phyloP scores from a whole-genome alignment of 1,140 invertebrate species.

The Drosophila nasuta region DNA sequence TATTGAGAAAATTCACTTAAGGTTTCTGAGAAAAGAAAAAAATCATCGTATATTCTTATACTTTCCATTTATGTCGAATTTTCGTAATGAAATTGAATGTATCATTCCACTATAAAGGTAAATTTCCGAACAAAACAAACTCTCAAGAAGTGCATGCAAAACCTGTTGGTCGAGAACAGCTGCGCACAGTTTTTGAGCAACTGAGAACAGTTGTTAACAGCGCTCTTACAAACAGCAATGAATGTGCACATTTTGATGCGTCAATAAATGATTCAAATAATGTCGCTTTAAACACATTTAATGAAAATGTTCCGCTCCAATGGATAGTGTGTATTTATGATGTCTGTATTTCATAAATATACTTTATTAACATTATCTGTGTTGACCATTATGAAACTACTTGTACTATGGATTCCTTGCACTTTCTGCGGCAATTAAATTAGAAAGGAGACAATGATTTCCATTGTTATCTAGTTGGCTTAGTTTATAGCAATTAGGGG shows the following conservation, averaged over 20 bases:
- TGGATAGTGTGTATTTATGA: not conserved
- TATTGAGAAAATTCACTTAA: too few species aligned
- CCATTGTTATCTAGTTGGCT: not conserved
- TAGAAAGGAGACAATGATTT: conserved; percentile 21
- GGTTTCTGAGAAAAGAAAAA: not conserved
- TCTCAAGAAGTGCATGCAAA: conserved; percentile 24
- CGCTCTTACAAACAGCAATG: not conserved
- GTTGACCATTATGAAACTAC: not conserved
- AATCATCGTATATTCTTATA: not conserved
- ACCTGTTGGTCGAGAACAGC: conserved; percentile 24
- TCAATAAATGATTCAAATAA: not conserved
- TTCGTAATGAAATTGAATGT: not conserved
- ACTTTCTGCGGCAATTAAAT: not conserved
- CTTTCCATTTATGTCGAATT: not conserved
- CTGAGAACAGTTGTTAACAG: conserved; percentile 21
- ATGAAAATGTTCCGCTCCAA: not conserved
- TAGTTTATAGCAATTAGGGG: conserved; percentile 18
- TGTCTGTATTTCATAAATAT: not conserved
- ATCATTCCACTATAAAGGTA: conserved; percentile 2
- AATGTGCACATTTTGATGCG: conserved; percentile 1
- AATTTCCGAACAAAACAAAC: conserved; percentile 4
- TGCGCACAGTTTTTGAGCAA: conserved; percentile 2
- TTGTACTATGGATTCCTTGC: conserved; percentile 1
- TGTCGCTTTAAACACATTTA: not conserved
- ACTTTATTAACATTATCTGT: not conserved